Evolutionary conservation across 2,797 vertebrate genomes (phyloP).

Genomic region (Dipus sagitta): DNA sequence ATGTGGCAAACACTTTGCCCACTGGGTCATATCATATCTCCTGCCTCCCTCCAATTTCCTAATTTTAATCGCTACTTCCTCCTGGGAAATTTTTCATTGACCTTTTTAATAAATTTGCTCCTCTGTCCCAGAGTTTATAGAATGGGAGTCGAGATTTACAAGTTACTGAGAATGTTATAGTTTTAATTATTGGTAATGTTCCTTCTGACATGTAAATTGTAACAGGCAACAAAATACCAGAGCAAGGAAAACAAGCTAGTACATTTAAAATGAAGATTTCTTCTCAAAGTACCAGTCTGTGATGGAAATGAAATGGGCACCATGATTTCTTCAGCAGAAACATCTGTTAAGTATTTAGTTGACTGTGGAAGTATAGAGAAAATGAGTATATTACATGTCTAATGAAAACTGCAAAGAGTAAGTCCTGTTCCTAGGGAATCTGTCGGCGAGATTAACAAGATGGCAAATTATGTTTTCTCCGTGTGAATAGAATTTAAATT

Average conservation of each 20-base stretch:
- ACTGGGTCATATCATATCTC: too few relatives aligned
- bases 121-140: neutral
- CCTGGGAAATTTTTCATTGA: constrained; percentile 22
- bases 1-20: too few relatives aligned
- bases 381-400: constrained; percentile 57
- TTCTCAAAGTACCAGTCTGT: neutral
- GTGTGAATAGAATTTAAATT: constrained; percentile 40
- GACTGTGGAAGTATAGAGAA: constrained; percentile 25
- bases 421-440: constrained; percentile 64
- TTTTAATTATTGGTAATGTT: constrained; percentile 34
- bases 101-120: neutral
- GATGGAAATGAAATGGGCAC: constrained; percentile 61
- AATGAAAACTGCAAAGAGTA: constrained; percentile 54
- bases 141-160: neutral
- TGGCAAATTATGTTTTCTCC: constrained; percentile 37
- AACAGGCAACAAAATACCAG: constrained; percentile 31
- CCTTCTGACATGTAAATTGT: constrained; percentile 4
- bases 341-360: constrained; percentile 75
- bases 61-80: constrained; percentile 22
- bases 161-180: neutral
- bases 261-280: constrained; percentile 57
- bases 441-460: constrained; percentile 37
- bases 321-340: constrained; percentile 69
- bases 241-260: constrained; percentile 1
- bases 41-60: neutral